These are phyloP conservation scores for Zaprionus davidi DNA, from an alignment of 1,140 invertebrate species.

Conservation along the genomic window DNA sequence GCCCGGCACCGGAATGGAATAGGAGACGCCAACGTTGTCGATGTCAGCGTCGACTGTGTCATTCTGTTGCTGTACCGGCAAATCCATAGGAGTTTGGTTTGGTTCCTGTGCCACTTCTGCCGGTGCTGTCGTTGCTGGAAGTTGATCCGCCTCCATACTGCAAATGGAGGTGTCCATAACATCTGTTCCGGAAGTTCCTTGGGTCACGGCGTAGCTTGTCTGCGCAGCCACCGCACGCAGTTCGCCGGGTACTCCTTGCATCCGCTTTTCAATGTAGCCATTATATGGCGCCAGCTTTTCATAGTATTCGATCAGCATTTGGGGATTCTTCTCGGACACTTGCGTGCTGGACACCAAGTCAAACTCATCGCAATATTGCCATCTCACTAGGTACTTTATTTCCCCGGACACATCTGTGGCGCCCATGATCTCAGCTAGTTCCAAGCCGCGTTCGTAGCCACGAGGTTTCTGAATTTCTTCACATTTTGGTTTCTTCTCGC, in stretches of 20 bases:
- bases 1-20: constrained; percentile 77
- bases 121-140: not conserved
- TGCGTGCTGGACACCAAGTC: constrained; percentile 68
- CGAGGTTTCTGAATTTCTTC: constrained; percentile 81
- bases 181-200: constrained; percentile 13
- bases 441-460: constrained; percentile 93
- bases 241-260: constrained; percentile 73
- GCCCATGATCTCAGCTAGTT: constrained; percentile 96
- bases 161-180: constrained; percentile 20
- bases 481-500: constrained; percentile 84
- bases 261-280: constrained; percentile 57
- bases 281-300: constrained; percentile 75
- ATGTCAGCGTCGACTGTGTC: constrained; percentile 40
- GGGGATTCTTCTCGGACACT: constrained; percentile 70
- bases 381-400: constrained; percentile 75
- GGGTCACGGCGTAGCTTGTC: constrained; percentile 44
- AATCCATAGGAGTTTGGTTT: constrained; percentile 46
- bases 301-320: constrained; percentile 77
- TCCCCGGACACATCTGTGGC: constrained; percentile 85
- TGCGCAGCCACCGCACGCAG: constrained; percentile 47
- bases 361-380: constrained; percentile 78
- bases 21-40: constrained; percentile 63
- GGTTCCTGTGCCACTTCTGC: constrained; percentile 2
- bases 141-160: constrained; percentile 26
- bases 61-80: constrained; percentile 23